Evolutionary conservation across 2,113 vertebrate genomes (phyloP), one percentile per base, ranked within the genome.

Genomic region (Dromiciops gliroides): DNA sequence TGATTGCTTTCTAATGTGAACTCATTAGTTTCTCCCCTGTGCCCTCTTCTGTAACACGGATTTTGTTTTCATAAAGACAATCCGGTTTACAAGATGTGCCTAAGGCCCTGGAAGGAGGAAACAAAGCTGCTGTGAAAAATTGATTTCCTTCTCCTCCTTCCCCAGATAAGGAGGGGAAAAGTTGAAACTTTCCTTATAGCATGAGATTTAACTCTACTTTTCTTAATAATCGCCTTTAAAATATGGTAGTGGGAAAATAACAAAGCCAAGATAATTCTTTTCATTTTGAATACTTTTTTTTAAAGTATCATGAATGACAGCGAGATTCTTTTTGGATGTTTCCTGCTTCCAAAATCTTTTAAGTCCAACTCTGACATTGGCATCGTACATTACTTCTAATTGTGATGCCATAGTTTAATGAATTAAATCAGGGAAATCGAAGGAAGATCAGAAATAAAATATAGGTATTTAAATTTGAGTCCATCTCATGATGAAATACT

Each of bases 1-100:
- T 52, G 96, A 95, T 94, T 96, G 51, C 95, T 97, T 96, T 92
- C 93, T 95, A 67, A 56, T 92, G 47, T 89, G 94, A 97, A 91
- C 94, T 96, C 97, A 97, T 97, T 97, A 97, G 94, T 56, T 93
- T 97, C 92, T 96, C 96, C 93, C 96, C 93, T 91, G 94, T 96
- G 96, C 94, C 96, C 93, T 94, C 10, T 95, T 96, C 96, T 95
- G 94, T 93, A 95, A 92, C 89, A 93, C 92, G 95, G 89, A 95
- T 95, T 97, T 96, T 97, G 94, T 97, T 97, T 97, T 96, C 93
- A 95, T 95, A 94, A 97, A 97, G 93, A 94, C 94, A 97, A 91
- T 94, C 95, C 51, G 23, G 90, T 95, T 95, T 97, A 95, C 93
- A 93, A 95, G 94, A 96, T 92, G 26, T 95, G 96, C 95, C 91